These are phyloP conservation scores for Pseudopodoces humilis DNA, from an alignment of 2,113 vertebrate genomes.

Conservation along the genomic window DNA sequence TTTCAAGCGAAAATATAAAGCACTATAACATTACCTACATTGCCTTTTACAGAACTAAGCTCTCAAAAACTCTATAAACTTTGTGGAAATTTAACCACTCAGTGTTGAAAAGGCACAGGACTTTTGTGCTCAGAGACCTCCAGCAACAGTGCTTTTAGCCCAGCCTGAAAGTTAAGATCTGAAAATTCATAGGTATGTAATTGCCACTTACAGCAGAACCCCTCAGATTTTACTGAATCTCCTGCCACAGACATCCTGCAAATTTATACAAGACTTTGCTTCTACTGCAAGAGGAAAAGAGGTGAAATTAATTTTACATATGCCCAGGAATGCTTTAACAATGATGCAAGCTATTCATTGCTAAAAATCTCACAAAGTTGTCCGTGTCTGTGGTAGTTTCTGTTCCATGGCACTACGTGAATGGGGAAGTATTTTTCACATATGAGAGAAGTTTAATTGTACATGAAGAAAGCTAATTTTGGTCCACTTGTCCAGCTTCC, in stretches of 20 bases:
- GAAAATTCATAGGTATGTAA: slow-evolving; percentile 20
- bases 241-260: background rate
- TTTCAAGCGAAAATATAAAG: slow-evolving; percentile 72
- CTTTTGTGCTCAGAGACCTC: slow-evolving; percentile 60
- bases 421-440: slow-evolving; percentile 8
- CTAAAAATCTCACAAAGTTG: slow-evolving; percentile 62
- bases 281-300: slow-evolving; percentile 20
- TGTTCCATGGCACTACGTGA: slow-evolving; percentile 27
- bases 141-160: background rate
- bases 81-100: slow-evolving; percentile 54
- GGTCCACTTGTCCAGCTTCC: slow-evolving; percentile 69
- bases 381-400: slow-evolving; percentile 7
- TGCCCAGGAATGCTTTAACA: slow-evolving; percentile 21
- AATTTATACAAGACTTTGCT: slow-evolving; percentile 13
- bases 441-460: slow-evolving; percentile 49
- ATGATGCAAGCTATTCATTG: slow-evolving; percentile 55
- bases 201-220: slow-evolving; percentile 45
- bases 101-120: slow-evolving; percentile 74
- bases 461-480: slow-evolving; percentile 67
- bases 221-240: slow-evolving; percentile 47
- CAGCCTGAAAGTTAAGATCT: background rate
- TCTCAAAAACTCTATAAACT: slow-evolving; percentile 58
- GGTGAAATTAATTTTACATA: slow-evolving; percentile 52
- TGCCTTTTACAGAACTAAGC: slow-evolving; percentile 51
- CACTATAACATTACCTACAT: slow-evolving; percentile 60